These are phyloP conservation scores for Trichopoda pennipes DNA, from an alignment of 2,888 invertebrate genomes.

Conservation along the genomic window DNA sequence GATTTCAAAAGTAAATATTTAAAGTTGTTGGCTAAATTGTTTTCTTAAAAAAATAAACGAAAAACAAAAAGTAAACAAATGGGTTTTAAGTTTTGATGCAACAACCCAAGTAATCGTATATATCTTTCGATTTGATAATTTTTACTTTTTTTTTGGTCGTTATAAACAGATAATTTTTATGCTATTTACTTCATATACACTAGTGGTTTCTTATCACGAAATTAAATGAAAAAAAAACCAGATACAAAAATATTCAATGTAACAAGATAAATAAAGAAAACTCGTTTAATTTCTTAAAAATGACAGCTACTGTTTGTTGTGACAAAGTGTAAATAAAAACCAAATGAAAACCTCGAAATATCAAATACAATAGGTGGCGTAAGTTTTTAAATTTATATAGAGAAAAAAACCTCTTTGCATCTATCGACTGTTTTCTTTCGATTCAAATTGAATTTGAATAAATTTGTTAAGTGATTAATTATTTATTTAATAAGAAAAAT, in stretches of 20 bases:
- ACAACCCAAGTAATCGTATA: constrained; percentile 2
- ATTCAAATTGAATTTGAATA: too few species aligned
- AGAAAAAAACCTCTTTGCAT: too few species aligned
- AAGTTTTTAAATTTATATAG: background rate
- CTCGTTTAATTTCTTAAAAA: constrained; percentile 70
- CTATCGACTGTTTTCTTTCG: too few species aligned
- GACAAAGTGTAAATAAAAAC: constrained; percentile 33
- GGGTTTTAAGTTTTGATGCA: constrained; percentile 17
- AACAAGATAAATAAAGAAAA: constrained; percentile 59
- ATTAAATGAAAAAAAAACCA: constrained; percentile 5
- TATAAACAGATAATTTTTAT: constrained; percentile 30
- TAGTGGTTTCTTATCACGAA: constrained; percentile 48
- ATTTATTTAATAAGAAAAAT: too few species aligned
- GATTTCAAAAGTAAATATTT: constrained; percentile 55
- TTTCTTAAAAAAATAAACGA: constrained; percentile 22
- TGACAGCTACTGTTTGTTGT: constrained; percentile 68
- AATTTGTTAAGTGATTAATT: too few species aligned
- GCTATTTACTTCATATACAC: constrained; percentile 27
- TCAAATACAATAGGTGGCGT: background rate
- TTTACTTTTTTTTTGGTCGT: constrained; percentile 15
- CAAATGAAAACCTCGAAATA: constrained; percentile 34
- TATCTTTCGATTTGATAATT: constrained; percentile 17
- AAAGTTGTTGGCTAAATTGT: constrained; percentile 37
- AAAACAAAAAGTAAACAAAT: constrained; percentile 41
- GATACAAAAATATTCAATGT: constrained; percentile 46